Evolutionary conservation across 1,140 invertebrate genomes (phyloP), one percentile per base, ranked within the genome.

Genomic region (Oedothorax gibbosus): DNA sequence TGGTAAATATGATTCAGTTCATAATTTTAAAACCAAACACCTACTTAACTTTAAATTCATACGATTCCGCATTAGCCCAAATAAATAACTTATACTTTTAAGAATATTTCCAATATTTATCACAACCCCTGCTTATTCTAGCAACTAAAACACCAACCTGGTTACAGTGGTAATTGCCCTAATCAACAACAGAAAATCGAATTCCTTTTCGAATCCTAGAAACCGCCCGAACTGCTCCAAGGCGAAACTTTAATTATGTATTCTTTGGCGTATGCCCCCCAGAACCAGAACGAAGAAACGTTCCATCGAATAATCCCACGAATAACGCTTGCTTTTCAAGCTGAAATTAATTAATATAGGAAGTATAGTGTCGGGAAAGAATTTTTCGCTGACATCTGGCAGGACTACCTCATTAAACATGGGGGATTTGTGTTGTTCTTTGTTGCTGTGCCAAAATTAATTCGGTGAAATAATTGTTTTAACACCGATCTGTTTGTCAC

Each of bases 261-360:
- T 71, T 54, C 15, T 18, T 60, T 60, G 35, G 35, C 35, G 35
- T 35, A 35, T 35, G 35, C n/a, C n/a, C 11, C 15, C 9, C 7
- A n/a, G 21, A 11, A 15, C 8, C 2, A 14, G 49, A 5, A 35
- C 50, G 20, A 0, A 71, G 15, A 54, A 35, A 71, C n/a, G 8
- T 15, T 8, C 56, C 56, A 57, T 7, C 50, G 54, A 71, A 49
- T 53, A 53, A 53, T 53, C 50, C 15, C 15, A 11, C 50, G 14
- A 54, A 71, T 71, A 71, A 53, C 68, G 54, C 54, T 71, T 71
- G 20, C 68, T 54, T 53, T 35, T 35, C 35, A 5, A 35, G 35
- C 35, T 15, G 50, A 71, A 71, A 71, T 71, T 71, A 71, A 71
- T 71, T 71, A 71, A 71, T 71, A 71, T 71, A 51, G 54, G 68